Percentiles rank a stretch among this genome's conserved stretches.
Evolutionary conservation across 2,888 invertebrate species (phyloP).

Genomic region (Sphaerophoria taeniata): DNA sequence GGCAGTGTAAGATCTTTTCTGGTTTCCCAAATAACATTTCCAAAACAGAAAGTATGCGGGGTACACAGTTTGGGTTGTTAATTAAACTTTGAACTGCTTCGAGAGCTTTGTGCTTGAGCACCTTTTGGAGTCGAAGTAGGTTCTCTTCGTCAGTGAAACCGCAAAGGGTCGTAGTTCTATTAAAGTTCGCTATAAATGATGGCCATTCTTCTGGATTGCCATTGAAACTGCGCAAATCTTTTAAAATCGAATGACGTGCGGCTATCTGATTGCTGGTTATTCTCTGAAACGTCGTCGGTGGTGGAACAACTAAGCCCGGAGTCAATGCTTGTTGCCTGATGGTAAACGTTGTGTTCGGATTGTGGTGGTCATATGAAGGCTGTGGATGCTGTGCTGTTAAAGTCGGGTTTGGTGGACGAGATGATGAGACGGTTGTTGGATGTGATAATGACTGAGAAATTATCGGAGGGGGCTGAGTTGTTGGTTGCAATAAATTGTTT

Average conservation of each 20-base stretch:
- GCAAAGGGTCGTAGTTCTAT: conserved; percentile 4
- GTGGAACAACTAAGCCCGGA: background rate
- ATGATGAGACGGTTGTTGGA: too few species aligned
- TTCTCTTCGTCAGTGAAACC: conserved; percentile 19
- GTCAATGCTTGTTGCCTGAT: background rate
- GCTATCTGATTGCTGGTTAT: conserved; percentile 1
- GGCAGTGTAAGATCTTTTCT: background rate
- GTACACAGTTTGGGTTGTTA: too few species aligned
- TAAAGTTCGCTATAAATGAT: conserved; percentile 17
- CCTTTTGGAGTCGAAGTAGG: conserved; percentile 8
- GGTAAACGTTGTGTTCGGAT: background rate
- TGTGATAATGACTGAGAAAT: too few species aligned
- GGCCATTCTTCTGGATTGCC: conserved; percentile 34
- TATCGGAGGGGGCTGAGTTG: too few species aligned
- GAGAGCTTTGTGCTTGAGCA: conserved; percentile 29
- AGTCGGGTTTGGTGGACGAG: too few species aligned
- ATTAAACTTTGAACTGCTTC: conserved; percentile 1
- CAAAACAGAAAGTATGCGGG: background rate
- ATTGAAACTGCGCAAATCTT: conserved; percentile 6
- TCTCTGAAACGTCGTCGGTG: background rate
- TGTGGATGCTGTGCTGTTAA: too few species aligned
- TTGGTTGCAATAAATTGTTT: too few species aligned
- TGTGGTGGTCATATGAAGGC: background rate
- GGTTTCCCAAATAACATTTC: conserved; percentile 4
- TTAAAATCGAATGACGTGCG: background rate